Evolutionary conservation across 2,797 vertebrate species (phyloP).

Genomic region (Aldrovandia affinis): DNA sequence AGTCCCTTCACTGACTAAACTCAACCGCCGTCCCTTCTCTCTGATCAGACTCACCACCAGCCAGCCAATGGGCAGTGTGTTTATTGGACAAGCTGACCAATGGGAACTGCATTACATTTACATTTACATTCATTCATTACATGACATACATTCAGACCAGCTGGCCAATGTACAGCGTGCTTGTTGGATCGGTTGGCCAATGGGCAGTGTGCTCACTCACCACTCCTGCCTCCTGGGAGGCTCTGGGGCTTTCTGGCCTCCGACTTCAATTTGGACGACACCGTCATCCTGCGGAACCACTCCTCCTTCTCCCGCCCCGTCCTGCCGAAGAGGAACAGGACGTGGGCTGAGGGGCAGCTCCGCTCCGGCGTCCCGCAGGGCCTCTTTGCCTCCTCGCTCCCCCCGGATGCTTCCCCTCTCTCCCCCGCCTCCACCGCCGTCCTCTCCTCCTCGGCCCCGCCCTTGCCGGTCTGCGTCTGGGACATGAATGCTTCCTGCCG

Average conservation of each 20-base stretch:
- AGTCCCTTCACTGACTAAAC: background rate
- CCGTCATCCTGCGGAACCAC: constrained; percentile 91
- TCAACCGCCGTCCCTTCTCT: too few species aligned
- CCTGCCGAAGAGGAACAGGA: constrained; percentile 93
- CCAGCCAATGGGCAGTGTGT: background rate
- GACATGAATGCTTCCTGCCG: constrained; percentile 94
- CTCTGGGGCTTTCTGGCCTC: constrained; percentile 75
- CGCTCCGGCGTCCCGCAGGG: constrained; percentile 54
- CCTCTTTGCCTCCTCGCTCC: constrained; percentile 62
- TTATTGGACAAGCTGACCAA: background rate
- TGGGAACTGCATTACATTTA: too few species aligned
- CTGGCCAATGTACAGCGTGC: background rate
- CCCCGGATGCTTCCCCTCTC: constrained; percentile 51
- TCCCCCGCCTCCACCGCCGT: constrained; percentile 48
- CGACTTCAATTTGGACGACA: constrained; percentile 82
- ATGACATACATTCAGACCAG: too few species aligned
- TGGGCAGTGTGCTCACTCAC: constrained; percentile 56
- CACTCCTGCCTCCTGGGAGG: constrained; percentile 79
- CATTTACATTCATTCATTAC: too few species aligned
- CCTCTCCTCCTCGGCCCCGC: constrained; percentile 66
- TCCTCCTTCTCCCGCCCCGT: constrained; percentile 97
- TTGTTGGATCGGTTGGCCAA: background rate
- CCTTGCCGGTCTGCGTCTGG: constrained; percentile 70
- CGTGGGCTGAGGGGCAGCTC: constrained; percentile 56
- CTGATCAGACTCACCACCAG: background rate